A percentile compares a stretch with the other conserved stretches of the same genome.
Conservation (phyloP, 2,797 vertebrate genomes). For the Myoxocephalus aenaeus region DNA sequence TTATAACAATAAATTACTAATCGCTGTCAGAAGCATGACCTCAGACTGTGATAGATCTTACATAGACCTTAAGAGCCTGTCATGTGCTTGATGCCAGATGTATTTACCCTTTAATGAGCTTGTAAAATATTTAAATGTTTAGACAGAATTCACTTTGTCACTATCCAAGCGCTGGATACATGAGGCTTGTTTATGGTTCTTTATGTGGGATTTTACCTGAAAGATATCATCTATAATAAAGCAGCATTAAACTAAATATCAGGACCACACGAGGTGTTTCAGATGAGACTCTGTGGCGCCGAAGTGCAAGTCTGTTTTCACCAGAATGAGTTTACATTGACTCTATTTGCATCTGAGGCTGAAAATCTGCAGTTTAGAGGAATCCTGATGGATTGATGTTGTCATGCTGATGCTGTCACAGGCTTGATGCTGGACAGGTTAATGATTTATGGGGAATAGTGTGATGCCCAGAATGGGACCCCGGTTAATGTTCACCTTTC, state of each 20-base stretch:
- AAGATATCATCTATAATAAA: background rate
- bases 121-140: conserved; percentile 6
- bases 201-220: background rate
- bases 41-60: background rate
- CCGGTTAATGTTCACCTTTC: conserved; percentile 86
- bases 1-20: background rate
- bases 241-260: background rate
- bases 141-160: background rate
- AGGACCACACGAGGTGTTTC: background rate
- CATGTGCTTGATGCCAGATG: background rate
- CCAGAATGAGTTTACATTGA: conserved; percentile 10
- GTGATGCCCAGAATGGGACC: conserved; percentile 77
- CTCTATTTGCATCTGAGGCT: conserved; percentile 49
- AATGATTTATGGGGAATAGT: conserved; percentile 85
- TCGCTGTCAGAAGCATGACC: background rate
- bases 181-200: background rate
- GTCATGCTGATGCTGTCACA: conserved; percentile 79
- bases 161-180: background rate
- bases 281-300: conserved; percentile 3
- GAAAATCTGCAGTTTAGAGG: conserved; percentile 54
- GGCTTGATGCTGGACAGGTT: conserved; percentile 66
- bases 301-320: conserved; percentile 18
- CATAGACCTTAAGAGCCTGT: background rate
- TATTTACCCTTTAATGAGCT: background rate
- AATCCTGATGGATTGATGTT: conserved; percentile 80